A percentile compares a stretch with the other conserved stretches of the same genome.
These are phyloP conservation scores for Dascyllus trimaculatus DNA, from an alignment of 2,113 vertebrate genomes.

Conservation along the genomic window DNA sequence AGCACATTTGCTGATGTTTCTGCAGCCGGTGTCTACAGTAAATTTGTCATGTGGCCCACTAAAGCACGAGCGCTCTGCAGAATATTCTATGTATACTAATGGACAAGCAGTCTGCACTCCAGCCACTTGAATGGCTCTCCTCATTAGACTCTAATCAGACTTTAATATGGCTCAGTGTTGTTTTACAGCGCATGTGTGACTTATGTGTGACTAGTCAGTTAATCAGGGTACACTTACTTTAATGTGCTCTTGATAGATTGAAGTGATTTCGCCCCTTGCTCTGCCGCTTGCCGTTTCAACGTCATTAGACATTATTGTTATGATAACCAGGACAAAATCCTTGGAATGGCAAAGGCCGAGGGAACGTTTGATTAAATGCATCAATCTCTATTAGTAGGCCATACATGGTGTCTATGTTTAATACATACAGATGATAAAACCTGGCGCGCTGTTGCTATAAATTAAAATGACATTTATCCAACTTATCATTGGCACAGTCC, in stretches of 20 bases:
- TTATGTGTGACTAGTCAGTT: slow-evolving; percentile 59
- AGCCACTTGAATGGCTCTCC: slow-evolving; percentile 43
- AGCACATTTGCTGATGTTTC: slow-evolving; percentile 40
- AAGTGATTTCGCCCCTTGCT: slow-evolving; percentile 51
- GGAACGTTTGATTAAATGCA: slow-evolving; percentile 81
- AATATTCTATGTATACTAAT: slow-evolving; percentile 16
- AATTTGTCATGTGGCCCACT: slow-evolving; percentile 41
- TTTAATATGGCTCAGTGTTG: slow-evolving; percentile 72
- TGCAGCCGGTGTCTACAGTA: slow-evolving; percentile 13
- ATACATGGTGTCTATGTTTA: slow-evolving; percentile 30
- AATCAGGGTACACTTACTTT: slow-evolving; percentile 68
- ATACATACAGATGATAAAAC: slow-evolving; percentile 55
- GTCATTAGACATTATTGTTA: slow-evolving; percentile 73
- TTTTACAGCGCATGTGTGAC: slow-evolving; percentile 65
- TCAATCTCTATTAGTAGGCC: slow-evolving; percentile 75
- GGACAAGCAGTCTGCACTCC: slow-evolving; percentile 38
- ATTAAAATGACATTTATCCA: slow-evolving; percentile 70
- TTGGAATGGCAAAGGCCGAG: slow-evolving; percentile 65
- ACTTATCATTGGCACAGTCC: slow-evolving; percentile 37
- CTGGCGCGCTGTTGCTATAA: slow-evolving; percentile 45
- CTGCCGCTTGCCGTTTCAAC: slow-evolving; percentile 52
- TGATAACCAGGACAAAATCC: slow-evolving; percentile 73
- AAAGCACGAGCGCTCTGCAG: slow-evolving; percentile 3
- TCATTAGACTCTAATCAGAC: slow-evolving; percentile 72
- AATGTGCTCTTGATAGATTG: slow-evolving; percentile 74